Evolutionary conservation across 2,888 invertebrate genomes (phyloP).

Genomic region (Drosophila pseudotakahashii): DNA sequence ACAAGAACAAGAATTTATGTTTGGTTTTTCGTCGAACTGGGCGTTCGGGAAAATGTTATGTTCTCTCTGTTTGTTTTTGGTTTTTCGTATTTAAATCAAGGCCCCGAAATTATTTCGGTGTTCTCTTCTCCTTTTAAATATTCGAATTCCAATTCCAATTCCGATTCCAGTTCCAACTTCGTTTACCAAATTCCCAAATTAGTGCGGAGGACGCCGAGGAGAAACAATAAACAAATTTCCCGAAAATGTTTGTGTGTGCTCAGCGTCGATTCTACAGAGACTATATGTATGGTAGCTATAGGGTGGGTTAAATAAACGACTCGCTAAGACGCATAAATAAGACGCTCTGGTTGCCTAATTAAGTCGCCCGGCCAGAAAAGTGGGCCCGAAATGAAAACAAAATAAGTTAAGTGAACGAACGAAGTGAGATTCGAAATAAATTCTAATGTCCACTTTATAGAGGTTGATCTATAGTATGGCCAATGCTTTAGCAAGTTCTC

Average conservation of each 20-base stretch:
- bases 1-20: conserved; percentile 62
- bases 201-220: conserved; percentile 63
- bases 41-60: conserved; percentile 22
- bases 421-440: conserved; percentile 12
- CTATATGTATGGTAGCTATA: neutral
- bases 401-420: conserved; percentile 22
- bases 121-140: conserved; percentile 50
- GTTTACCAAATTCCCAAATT: conserved; percentile 47
- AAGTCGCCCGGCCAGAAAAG: conserved; percentile 64
- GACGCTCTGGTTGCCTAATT: conserved; percentile 75
- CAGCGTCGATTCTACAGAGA: conserved; percentile 54
- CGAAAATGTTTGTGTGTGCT: conserved; percentile 58
- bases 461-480: conserved; percentile 1
- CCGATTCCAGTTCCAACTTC: conserved; percentile 19
- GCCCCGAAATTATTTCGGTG: conserved; percentile 61
- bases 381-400: conserved; percentile 37
- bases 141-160: conserved; percentile 30
- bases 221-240: conserved; percentile 79
- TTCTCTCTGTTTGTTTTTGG: conserved; percentile 62
- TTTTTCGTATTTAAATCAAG: conserved; percentile 72
- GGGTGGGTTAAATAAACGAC: conserved; percentile 72
- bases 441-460: conserved; percentile 2
- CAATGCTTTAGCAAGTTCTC: neutral
- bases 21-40: conserved; percentile 67
- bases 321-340: conserved; percentile 80